phyloP scores from a whole-genome alignment of 2,888 invertebrate genomes.

The Glaucopsyche alexis region DNA sequence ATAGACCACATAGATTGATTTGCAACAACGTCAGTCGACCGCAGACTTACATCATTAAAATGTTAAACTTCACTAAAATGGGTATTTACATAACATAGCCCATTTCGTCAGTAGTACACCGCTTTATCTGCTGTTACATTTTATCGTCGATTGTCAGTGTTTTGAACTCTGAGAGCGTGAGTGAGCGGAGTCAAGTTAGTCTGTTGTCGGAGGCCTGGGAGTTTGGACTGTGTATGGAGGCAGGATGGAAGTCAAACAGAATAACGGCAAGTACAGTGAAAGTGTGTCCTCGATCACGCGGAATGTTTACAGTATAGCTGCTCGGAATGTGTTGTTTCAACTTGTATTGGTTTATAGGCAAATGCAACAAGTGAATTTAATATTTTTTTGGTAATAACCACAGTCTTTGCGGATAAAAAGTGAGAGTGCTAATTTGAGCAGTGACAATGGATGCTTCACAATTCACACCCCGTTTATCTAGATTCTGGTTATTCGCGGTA shows the following conservation, averaged over 20 bases:
- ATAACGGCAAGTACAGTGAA: conserved; percentile 54
- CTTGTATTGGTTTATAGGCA: neutral
- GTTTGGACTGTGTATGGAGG: conserved; percentile 45
- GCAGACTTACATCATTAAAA: neutral
- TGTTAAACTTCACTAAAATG: neutral
- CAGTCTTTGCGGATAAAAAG: neutral
- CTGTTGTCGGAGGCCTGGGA: conserved; percentile 42
- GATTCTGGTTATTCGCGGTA: neutral
- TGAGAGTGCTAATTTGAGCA: neutral
- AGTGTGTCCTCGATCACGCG: conserved; percentile 45
- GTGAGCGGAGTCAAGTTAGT: conserved; percentile 41
- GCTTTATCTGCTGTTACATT: conserved; percentile 13
- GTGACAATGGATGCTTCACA: neutral
- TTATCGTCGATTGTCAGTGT: neutral
- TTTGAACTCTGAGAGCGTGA: neutral
- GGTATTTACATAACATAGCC: neutral
- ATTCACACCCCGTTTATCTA: neutral
- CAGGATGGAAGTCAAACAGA: conserved; percentile 38
- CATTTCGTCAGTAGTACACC: neutral
- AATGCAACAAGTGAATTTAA: neutral
- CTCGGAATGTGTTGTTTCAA: conserved; percentile 21
- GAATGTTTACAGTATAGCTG: neutral
- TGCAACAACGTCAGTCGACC: conserved; percentile 2
- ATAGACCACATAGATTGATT: neutral
- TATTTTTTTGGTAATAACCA: neutral